Evolutionary conservation across 1,140 invertebrate genomes (phyloP), one percentile per base, ranked within the genome.

Genomic region (Saccostrea echinata): DNA sequence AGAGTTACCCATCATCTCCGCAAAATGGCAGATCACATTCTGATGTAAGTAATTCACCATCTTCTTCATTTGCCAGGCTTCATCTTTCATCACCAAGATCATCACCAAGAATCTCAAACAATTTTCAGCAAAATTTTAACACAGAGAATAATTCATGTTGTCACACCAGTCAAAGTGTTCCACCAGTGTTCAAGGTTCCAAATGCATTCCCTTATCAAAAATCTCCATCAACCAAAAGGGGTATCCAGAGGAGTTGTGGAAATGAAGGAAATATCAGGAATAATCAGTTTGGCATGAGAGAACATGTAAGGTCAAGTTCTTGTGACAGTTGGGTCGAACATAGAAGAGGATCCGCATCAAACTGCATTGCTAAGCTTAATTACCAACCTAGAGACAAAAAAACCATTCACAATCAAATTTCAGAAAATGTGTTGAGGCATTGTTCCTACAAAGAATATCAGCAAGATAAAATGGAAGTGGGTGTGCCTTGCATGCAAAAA

Each of bases 1-100:
- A 76, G 13, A 76, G 68, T 33, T 76, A 33, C 68, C 27, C 68
- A 18, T 76, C 68, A 30, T 76, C 68, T 76, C 68, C 68, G 33
- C 68, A 76, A 27, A 30, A 24, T 76, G 68, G 24, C 13, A 33
- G 68, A 76, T 9, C 8, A 13, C 24, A n/a, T 21, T 9, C 57
- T 64, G 27, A 76, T 76, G 27, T 33, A 0, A 76, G 68, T 33
- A 33, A 33, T 33, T 76, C 68, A 30, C 68, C 68, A 35, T 76
- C 68, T 27, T 76, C 68, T 4, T 76, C 68, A 33, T 9, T 76
- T 8, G 68, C 68, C 24, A 76, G 68, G 27, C 68, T 76, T 76
- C 24, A 18, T 33, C 27, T 76, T 0, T 76, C 27, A 13, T 76
- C 68, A 13, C 68, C 68, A 11, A 76, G 68, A 76, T 76, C 68